Conservation (phyloP, 2,888 invertebrate genomes). For the Atherix ibis region DNA sequence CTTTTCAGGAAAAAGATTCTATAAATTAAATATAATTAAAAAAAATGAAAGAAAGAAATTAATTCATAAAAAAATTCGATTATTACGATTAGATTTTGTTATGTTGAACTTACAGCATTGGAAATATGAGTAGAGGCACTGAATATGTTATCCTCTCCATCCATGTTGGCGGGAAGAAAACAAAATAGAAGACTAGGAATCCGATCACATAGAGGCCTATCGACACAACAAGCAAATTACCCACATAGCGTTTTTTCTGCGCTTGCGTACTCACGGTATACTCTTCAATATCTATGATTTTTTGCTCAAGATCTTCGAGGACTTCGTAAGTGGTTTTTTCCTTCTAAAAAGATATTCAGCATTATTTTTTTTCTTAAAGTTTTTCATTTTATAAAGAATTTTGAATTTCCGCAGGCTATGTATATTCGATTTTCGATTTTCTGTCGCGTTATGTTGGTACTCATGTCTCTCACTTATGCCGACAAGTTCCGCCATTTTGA, state of each 20-base stretch:
- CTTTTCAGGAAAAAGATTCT: constrained; percentile 67
- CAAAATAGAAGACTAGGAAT: constrained; percentile 61
- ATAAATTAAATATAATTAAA: constrained; percentile 22
- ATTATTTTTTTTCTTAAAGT: constrained; percentile 1
- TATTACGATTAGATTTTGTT: not conserved
- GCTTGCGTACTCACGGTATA: constrained; percentile 67
- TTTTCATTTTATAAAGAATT: too few species aligned
- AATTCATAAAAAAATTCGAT: constrained; percentile 4
- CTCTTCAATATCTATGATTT: constrained; percentile 66
- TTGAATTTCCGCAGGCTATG: too few species aligned
- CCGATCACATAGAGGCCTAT: constrained; percentile 54
- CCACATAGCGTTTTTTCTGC: constrained; percentile 65
- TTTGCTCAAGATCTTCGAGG: constrained; percentile 58
- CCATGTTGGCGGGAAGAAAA: constrained; percentile 61
- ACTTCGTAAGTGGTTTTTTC: constrained; percentile 35
- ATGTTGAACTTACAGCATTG: constrained; percentile 60
- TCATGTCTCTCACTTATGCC: too few species aligned
- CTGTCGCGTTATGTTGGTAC: too few species aligned
- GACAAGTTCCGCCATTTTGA: too few species aligned
- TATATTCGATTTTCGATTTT: too few species aligned
- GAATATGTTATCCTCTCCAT: constrained; percentile 58
- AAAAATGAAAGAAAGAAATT: too few species aligned
- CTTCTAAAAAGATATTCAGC: constrained; percentile 34
- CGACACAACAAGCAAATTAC: constrained; percentile 54
- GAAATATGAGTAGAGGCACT: constrained; percentile 63